Evolutionary conservation across 2,888 invertebrate genomes (phyloP).

Genomic region (Drosophila mulleri): DNA sequence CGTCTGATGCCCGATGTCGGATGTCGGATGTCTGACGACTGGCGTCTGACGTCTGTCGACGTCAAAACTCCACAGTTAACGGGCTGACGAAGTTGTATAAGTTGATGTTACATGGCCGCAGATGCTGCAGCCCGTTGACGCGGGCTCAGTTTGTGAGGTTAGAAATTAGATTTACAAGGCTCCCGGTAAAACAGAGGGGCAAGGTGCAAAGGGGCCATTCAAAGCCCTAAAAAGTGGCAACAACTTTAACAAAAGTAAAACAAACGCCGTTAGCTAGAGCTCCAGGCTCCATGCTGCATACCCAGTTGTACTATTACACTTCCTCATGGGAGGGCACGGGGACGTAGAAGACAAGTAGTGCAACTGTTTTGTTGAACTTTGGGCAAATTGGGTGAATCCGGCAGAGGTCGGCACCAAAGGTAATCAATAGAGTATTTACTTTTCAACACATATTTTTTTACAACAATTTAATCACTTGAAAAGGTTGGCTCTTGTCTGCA

Average conservation of each 20-base stretch:
- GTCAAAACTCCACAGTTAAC: constrained; percentile 60
- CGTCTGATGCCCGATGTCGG: constrained; percentile 31
- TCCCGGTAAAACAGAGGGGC: constrained; percentile 31
- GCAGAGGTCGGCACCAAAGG: constrained; percentile 43
- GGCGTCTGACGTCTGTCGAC: constrained; percentile 49
- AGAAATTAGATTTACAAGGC: constrained; percentile 77
- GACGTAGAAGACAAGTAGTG: constrained; percentile 42
- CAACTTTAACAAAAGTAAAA: constrained; percentile 67
- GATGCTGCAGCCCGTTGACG: constrained; percentile 30
- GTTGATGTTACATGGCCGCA: constrained; percentile 65
- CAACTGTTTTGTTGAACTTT: constrained; percentile 61
- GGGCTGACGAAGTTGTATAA: constrained; percentile 63
- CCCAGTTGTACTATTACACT: constrained; percentile 66
- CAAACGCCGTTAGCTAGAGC: constrained; percentile 59
- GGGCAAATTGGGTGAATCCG: constrained; percentile 53
- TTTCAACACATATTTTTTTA: constrained; percentile 33
- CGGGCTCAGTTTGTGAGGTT: constrained; percentile 57
- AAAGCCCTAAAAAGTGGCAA: constrained; percentile 61
- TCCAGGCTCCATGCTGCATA: constrained; percentile 21
- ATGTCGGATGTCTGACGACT: constrained; percentile 40
- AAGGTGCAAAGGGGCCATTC: constrained; percentile 33
- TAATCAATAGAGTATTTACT: constrained; percentile 65
- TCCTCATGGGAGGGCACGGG: constrained; percentile 57
- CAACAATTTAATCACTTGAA: constrained; percentile 71
- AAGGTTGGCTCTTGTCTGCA: constrained; percentile 17